Percentiles rank a stretch among this genome's conserved stretches.
These are phyloP conservation scores for Spicauda simplicius DNA, from an alignment of 2,888 invertebrate species.

Conservation along the genomic window DNA sequence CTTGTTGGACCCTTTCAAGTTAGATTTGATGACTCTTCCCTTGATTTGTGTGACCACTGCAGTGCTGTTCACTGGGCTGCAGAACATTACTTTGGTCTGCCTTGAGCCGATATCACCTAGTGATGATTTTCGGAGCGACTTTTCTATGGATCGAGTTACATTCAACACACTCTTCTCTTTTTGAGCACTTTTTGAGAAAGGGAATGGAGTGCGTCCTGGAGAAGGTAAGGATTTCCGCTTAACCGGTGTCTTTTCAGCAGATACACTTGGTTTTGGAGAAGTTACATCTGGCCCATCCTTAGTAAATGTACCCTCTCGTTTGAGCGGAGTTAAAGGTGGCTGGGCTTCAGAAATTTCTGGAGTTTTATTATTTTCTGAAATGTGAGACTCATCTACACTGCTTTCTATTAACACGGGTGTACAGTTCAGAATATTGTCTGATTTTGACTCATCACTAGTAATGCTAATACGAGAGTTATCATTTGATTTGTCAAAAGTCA, in stretches of 20 bases:
- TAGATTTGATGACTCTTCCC: slow-evolving; percentile 75
- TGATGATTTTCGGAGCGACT: slow-evolving; percentile 50
- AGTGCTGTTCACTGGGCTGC: slow-evolving; percentile 69
- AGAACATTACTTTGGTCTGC: slow-evolving; percentile 73
- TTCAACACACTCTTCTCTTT: slow-evolving; percentile 61
- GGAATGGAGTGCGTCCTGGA: slow-evolving; percentile 72
- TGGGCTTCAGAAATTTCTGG: slow-evolving; percentile 18
- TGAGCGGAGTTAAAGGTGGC: slow-evolving; percentile 52
- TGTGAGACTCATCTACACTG: slow-evolving; percentile 62
- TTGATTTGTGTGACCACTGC: slow-evolving; percentile 56
- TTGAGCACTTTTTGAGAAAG: slow-evolving; percentile 49
- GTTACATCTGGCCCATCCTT: slow-evolving; percentile 58
- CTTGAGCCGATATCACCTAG: slow-evolving; percentile 50
- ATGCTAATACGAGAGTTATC: slow-evolving; percentile 63
- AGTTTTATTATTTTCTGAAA: slow-evolving; percentile 35
- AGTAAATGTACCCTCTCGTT: slow-evolving; percentile 75
- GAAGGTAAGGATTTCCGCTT: slow-evolving; percentile 59
- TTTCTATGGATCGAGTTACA: slow-evolving; percentile 72
- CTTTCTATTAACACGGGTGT: slow-evolving; percentile 72
- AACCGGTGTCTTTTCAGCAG: slow-evolving; percentile 52
- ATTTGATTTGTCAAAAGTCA: slow-evolving; percentile 56
- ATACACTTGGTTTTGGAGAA: slow-evolving; percentile 39
- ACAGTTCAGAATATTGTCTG: slow-evolving; percentile 63
- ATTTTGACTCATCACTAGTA: slow-evolving; percentile 67
- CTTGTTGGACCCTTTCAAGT: slow-evolving; percentile 77